Conservation (phyloP, 2,797 vertebrate genomes). For the Cryptoprocta ferox region DNA sequence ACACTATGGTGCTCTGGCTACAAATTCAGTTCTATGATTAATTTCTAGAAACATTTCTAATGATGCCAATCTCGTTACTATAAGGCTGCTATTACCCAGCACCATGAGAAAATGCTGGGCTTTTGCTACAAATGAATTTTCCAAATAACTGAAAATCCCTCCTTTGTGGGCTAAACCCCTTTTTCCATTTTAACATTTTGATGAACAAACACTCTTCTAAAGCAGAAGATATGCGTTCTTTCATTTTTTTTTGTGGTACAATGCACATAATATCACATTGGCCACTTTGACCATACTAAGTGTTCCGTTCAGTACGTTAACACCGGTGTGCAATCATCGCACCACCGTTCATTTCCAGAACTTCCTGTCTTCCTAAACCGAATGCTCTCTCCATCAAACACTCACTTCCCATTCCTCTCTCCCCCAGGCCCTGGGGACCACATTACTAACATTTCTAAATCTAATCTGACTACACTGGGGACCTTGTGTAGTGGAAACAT, state of each 20-base stretch:
- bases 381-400: background rate
- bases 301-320: background rate
- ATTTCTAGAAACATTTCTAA: constrained; percentile 16
- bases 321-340: no score
- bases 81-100: background rate
- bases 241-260: background rate
- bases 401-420: background rate
- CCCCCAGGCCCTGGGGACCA: background rate
- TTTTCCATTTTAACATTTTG: background rate
- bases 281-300: background rate
- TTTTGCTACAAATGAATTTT: background rate
- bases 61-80: background rate
- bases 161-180: background rate
- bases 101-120: background rate
- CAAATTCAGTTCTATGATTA: background rate
- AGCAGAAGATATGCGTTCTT: background rate
- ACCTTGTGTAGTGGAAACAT: no score
- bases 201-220: background rate
- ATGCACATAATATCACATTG: no score
- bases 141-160: background rate
- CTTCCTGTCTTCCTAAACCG: background rate
- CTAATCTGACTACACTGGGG: background rate
- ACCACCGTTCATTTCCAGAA: background rate
- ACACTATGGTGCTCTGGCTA: background rate
- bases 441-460: background rate